Conservation (phyloP, 2,113 vertebrate species). For the Muntiacus reevesi region DNA sequence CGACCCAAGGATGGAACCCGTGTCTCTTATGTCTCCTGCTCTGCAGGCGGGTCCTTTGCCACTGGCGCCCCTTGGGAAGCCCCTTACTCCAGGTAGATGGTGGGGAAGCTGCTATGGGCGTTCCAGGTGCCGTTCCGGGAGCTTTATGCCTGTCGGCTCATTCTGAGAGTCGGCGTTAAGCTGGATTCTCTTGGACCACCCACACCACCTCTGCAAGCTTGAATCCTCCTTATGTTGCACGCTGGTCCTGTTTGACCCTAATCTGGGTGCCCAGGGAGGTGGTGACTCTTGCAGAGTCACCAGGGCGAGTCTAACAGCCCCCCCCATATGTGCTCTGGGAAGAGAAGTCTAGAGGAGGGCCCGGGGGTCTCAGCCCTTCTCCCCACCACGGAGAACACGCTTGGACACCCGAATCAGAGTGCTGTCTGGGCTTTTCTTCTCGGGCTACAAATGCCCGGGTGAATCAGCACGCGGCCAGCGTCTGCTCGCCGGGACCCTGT, state of each 20-base stretch:
- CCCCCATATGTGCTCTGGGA: neutral
- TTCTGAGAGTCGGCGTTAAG: accelerated
- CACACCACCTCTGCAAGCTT: neutral
- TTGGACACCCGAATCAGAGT: neutral
- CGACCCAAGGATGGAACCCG: accelerated
- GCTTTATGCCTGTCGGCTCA: accelerated
- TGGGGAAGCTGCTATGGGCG: neutral
- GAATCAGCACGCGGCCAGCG: neutral
- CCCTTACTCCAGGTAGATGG: accelerated
- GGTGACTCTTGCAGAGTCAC: too few relatives aligned
- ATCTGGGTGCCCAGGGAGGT: neutral
- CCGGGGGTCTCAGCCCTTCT: too few relatives aligned
- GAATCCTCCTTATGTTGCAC: neutral
- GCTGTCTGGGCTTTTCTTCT: neutral
- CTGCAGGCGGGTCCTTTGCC: neutral
- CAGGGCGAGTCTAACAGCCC: neutral
- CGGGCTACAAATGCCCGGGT: neutral
- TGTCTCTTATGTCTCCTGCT: neutral
- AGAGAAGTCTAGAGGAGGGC: too few relatives aligned
- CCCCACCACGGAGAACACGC: accelerated
- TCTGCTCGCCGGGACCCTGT: neutral
- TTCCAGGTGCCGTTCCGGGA: neutral
- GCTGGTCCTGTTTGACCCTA: neutral
- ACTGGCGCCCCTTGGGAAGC: neutral
- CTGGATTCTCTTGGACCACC: neutral